phyloP scores from a whole-genome alignment of 2,113 vertebrate species.

The Euleptes europaea region DNA sequence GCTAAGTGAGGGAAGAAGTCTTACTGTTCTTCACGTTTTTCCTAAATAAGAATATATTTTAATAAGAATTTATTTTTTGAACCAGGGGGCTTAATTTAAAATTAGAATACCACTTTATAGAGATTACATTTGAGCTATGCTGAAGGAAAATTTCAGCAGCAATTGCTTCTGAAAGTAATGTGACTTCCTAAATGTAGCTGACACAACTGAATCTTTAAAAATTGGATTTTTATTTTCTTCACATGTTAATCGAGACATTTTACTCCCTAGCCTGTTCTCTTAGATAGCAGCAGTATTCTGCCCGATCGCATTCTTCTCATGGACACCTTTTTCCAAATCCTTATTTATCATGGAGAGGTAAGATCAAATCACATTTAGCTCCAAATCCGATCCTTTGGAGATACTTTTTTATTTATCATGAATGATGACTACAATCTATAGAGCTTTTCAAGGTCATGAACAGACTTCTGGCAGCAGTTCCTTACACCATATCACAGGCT shows the following conservation, averaged over 20 bases:
- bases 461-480: background rate
- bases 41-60: background rate
- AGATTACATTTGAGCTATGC: background rate
- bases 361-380: slow-evolving; percentile 37
- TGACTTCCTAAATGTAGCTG: slow-evolving; percentile 1
- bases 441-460: background rate
- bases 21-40: background rate
- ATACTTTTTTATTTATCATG: background rate
- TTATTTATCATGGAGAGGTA: slow-evolving; percentile 99
- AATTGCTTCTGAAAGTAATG: background rate
- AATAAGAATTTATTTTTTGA: background rate
- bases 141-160: background rate
- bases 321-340: slow-evolving; percentile 98
- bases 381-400: background rate
- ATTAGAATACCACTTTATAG: background rate
- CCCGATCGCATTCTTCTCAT: slow-evolving; percentile 96
- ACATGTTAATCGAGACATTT: slow-evolving; percentile 9
- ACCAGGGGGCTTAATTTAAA: background rate
- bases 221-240: slow-evolving; percentile 24
- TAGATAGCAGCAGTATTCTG: slow-evolving; percentile 98
- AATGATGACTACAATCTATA: background rate
- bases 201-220: background rate
- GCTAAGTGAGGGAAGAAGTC: background rate
- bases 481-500: background rate
- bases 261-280: slow-evolving; percentile 86